Evolutionary conservation across 2,113 vertebrate genomes (phyloP), one percentile per base, ranked within the genome.

Genomic region (Ictalurus punctatus): DNA sequence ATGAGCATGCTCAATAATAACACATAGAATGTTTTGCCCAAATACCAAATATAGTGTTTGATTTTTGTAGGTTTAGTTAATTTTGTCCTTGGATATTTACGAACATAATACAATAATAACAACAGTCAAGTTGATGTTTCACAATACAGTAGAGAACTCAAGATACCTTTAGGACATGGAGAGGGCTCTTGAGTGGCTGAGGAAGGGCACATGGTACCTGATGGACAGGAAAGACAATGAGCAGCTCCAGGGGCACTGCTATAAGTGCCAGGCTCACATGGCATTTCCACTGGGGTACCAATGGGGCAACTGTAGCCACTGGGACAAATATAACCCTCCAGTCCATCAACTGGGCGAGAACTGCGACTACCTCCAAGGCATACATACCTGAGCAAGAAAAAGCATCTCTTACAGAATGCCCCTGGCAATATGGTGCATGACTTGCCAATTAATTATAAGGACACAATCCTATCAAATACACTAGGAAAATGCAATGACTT

Each of bases 211-310:
- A 89, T 73, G 17, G 86, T 96, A 2, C 97, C 97, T 6, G 94
- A 89, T 0, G 96, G 97, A 90, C 97, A 99, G 8, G 92, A 90
- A 56, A 96, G 90, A 92, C 97, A 99, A 83, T 21, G 6, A 0
- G 94, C 91, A 6, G 96, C 95, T 5, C 97, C 98, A 0, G 93
- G 92, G 48, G 91, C 81, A 1, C 95, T 95, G 84, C 95, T 97
- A 92, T 97, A 98, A 16, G 94, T 97, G 71, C 98, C 97, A 37
- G 97, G 96, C 89, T 96, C 93, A 73, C 97, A 99, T 34, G 97
- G 96, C 48, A 97, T 58, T 63, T 97, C 96, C 0, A 90, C 79
- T 73, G 86, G 92, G 4, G 95, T 93, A 87, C 98, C 97, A 5
- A 92, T 88, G 2, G 97, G 96, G 91, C 98, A 99, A 91, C 85